Conservation (phyloP, 2,797 vertebrate genomes). For the Taenioides sp. region DNA sequence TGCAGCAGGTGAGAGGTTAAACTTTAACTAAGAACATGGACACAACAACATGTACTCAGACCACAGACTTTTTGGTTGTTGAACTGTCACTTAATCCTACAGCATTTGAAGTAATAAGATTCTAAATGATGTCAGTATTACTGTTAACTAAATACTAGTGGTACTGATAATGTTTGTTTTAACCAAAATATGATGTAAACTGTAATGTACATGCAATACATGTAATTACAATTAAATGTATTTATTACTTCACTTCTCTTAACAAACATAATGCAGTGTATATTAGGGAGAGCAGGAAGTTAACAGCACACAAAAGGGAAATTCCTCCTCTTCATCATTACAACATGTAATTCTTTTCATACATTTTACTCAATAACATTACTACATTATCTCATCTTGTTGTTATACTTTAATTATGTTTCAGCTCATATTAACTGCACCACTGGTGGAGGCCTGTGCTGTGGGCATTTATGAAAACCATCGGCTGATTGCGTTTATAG, state of each 20-base stretch:
- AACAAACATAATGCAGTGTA: no score
- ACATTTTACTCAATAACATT: neutral
- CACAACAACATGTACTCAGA: no score
- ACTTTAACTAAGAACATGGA: neutral
- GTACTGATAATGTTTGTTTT: neutral
- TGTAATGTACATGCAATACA: neutral
- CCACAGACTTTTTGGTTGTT: no score
- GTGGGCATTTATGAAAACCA: conserved; percentile 76
- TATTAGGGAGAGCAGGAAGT: no score
- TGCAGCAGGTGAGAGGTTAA: conserved; percentile 82
- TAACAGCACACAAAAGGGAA: no score
- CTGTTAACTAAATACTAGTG: no score
- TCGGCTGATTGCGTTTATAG: conserved; percentile 86
- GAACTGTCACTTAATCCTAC: no score
- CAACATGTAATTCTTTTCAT: neutral
- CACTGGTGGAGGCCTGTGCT: conserved; percentile 84
- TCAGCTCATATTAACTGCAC: conserved; percentile 76
- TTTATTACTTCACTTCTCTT: neutral
- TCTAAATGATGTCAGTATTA: neutral
- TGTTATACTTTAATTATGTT: neutral
- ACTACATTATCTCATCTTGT: neutral
- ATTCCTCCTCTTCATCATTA: neutral
- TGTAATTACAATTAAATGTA: neutral
- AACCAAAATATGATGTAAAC: neutral
- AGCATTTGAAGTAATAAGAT: neutral